phyloP scores from a whole-genome alignment of 2,888 invertebrate species.

The Phrixothrix hirtus region DNA sequence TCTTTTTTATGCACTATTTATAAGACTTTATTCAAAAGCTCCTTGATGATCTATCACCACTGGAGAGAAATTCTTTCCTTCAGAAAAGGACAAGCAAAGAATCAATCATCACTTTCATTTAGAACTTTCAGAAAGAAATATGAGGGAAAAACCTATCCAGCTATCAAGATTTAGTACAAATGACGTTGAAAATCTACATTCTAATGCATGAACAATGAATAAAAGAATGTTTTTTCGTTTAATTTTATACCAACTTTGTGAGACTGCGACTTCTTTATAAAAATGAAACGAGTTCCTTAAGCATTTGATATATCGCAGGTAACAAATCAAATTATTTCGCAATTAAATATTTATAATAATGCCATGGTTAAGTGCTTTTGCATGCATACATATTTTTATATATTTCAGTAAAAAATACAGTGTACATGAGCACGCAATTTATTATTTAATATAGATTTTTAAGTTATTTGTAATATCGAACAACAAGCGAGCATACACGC shows the following conservation, averaged over 20 bases:
- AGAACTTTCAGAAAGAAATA: neutral
- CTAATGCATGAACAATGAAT: too few species aligned
- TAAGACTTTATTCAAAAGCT: constrained; percentile 6
- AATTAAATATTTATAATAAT: neutral
- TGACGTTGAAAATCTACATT: too few species aligned
- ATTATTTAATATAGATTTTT: too few species aligned
- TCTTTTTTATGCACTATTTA: constrained; percentile 8
- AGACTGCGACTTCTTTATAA: too few species aligned
- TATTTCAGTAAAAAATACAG: too few species aligned
- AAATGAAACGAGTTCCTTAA: too few species aligned
- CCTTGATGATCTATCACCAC: neutral
- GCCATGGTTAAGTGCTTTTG: too few species aligned
- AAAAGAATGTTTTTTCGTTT: neutral
- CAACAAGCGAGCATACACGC: too few species aligned
- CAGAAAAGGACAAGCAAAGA: neutral
- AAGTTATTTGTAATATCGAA: too few species aligned
- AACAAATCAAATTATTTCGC: neutral
- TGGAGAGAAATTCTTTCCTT: neutral
- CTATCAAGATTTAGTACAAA: neutral
- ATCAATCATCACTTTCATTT: constrained; percentile 1
- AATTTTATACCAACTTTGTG: neutral
- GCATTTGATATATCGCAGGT: neutral
- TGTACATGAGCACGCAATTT: too few species aligned
- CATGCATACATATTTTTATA: too few species aligned
- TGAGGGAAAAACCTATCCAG: neutral